Base-by-base conservation (phyloP, 2,888 invertebrate species). In the Epirrhoe alternata region DNA sequence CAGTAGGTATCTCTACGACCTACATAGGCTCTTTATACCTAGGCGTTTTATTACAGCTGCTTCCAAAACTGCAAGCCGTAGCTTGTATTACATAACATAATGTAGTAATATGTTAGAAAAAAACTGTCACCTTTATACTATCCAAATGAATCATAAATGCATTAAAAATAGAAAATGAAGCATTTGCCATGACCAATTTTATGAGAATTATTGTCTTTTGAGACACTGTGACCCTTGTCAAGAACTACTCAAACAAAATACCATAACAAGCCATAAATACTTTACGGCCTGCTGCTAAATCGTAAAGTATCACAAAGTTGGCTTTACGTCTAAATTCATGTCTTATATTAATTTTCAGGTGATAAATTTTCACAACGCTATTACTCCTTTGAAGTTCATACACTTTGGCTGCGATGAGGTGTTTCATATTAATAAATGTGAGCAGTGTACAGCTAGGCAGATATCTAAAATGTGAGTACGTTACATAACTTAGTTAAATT, bases 331-430 rank as follows among this genome's bases (percentile, higher is more conserved):
- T 49, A 45, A 47, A 31, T 31, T 45, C 42, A 16, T 31, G n/a
- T 12, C 8, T 6, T n/a, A 12, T 60, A 49, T 63, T 53, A 54
- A 54, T 59, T 87, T 87, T 57, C 82, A 94, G 93, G 80, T 93
- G 0, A 82, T 92, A 56, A 52, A 72, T 6, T 88, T 93, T 53
- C 94, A 94, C 73, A 69, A 68, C 5, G 71, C 70, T 30, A 74
- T 91, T 3, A 35, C 74, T 0, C 84, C 83, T 0, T 68, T 93
- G 7, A 83, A 85, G 59, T 80, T 87, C 71, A 87, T 97, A 57
- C 97, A 97, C 79, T 95, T 97, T 68, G 97, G 97, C 0, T 96
- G 96, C 55, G 97, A 98, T 83, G 98, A 98, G 89, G 97, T 97
- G 0, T 96, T 94, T 77, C 95, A 96, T 66, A 85, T 96, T 33